phyloP scores from a whole-genome alignment of 2,888 invertebrate species.

The Nomada hirtipes region DNA sequence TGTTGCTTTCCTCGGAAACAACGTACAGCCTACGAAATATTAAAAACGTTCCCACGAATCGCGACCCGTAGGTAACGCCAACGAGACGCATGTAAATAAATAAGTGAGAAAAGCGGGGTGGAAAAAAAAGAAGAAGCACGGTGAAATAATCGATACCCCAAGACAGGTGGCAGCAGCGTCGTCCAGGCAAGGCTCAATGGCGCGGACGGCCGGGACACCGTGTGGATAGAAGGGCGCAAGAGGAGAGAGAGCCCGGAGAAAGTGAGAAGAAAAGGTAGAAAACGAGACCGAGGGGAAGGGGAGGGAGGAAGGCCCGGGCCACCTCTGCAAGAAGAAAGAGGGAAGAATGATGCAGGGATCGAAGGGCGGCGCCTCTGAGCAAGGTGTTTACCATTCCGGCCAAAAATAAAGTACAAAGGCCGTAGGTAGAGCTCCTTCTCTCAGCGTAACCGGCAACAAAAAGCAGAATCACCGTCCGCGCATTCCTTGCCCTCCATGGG shows the following conservation, averaged over 20 bases:
- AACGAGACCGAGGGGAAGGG: conserved; percentile 44
- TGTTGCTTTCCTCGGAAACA: too few species aligned
- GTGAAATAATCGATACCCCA: not conserved
- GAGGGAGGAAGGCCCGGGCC: conserved; percentile 19
- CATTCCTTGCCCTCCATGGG: conserved; percentile 76
- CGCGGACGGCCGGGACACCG: conserved; percentile 33
- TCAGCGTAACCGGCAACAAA: conserved; percentile 79
- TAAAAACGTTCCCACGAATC: too few species aligned
- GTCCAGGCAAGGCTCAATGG: not conserved
- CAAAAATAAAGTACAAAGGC: conserved; percentile 81
- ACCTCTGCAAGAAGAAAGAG: conserved; percentile 29
- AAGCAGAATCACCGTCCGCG: conserved; percentile 77
- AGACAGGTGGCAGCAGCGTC: conserved; percentile 11
- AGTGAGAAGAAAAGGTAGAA: conserved; percentile 61
- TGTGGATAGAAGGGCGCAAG: conserved; percentile 17
- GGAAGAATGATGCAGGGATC: conserved; percentile 64
- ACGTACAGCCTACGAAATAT: too few species aligned
- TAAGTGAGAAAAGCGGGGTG: too few species aligned
- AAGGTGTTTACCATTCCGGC: conserved; percentile 83
- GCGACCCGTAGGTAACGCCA: too few species aligned
- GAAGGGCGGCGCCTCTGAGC: conserved; percentile 82
- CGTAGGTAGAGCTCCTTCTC: conserved; percentile 51
- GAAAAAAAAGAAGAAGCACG: not conserved
- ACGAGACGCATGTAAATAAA: too few species aligned
- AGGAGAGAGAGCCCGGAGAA: conserved; percentile 52